Evolutionary conservation across 1,140 invertebrate species (phyloP).

Genomic region (Vanessa tameamea): DNA sequence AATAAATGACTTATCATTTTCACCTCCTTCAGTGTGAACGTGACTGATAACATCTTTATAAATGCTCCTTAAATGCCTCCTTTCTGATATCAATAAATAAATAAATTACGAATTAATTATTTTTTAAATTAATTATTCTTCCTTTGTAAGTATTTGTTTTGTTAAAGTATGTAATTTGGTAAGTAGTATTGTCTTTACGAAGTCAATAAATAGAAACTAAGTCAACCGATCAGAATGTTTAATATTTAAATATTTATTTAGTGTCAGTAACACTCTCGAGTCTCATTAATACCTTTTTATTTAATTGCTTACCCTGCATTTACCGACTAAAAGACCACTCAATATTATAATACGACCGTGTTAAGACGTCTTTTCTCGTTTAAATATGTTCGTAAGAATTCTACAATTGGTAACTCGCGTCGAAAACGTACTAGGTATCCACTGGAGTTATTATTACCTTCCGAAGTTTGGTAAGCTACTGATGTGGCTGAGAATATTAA

Average conservation of each 20-base stretch:
- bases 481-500: conserved; percentile 9
- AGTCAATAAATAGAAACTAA: background rate
- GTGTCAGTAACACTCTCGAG: background rate
- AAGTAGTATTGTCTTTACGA: background rate
- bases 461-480: background rate
- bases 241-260: background rate
- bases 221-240: background rate
- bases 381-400: conserved; percentile 18
- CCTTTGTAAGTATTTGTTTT: background rate
- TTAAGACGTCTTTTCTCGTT: background rate
- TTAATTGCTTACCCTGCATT: background rate
- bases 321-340: background rate
- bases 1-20: no score
- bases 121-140: background rate
- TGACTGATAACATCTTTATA: no score
- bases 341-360: background rate
- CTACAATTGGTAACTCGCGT: conserved; percentile 3
- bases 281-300: background rate
- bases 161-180: no score
- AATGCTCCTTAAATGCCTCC: no score
- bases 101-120: no score
- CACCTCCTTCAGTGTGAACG: no score
- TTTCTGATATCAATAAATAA: no score
- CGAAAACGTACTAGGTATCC: conserved; percentile 15
- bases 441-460: conserved; percentile 18